Percentiles rank a stretch among this genome's conserved stretches.
Evolutionary conservation across 2,888 invertebrate genomes (phyloP).

Genomic region (Cyaniris semiargus): DNA sequence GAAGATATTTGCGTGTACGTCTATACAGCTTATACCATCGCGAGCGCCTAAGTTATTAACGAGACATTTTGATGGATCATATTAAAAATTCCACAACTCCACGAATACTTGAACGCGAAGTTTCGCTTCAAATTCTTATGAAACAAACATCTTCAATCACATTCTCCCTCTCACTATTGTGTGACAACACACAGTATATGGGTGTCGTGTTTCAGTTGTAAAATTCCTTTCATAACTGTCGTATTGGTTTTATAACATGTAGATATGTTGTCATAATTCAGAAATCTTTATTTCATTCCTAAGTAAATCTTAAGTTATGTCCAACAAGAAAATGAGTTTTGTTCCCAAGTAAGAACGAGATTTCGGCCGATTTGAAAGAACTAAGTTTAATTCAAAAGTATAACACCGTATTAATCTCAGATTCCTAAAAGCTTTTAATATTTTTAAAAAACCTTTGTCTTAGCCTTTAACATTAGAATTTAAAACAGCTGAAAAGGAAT

Average conservation of each 20-base stretch:
- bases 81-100: constrained; percentile 8
- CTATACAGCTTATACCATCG: neutral
- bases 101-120: neutral
- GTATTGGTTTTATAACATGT: neutral
- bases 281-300: neutral
- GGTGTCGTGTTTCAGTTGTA: neutral
- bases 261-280: too few relatives aligned
- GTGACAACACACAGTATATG: constrained; percentile 2
- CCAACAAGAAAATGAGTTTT: constrained; percentile 6
- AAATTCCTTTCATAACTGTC: neutral
- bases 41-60: neutral
- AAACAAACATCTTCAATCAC: constrained; percentile 1
- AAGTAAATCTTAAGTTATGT: neutral
- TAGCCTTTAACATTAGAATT: neutral
- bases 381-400: neutral
- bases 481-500: too few relatives aligned
- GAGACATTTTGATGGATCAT: constrained; percentile 5
- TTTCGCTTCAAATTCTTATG: constrained; percentile 7
- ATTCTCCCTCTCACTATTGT: neutral
- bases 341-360: neutral
- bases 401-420: neutral
- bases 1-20: neutral
- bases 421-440: neutral
- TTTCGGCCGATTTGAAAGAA: neutral
- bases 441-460: neutral